A percentile compares a stretch with the other conserved stretches of the same genome.
Evolutionary conservation across 2,797 vertebrate genomes (phyloP).

Genomic region (Mus minutoides): DNA sequence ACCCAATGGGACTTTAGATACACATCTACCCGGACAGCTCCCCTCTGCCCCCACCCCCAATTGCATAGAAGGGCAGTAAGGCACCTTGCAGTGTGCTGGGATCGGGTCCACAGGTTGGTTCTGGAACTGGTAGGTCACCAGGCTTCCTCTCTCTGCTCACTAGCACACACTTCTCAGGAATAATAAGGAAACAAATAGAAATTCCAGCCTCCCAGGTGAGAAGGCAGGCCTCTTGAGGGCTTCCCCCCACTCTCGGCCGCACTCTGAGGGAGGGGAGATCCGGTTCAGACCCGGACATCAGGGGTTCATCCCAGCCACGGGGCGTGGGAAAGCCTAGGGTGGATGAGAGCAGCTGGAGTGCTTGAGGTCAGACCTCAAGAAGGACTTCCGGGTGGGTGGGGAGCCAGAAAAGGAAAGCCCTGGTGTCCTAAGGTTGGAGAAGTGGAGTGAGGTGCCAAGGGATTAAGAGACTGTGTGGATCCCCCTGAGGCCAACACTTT

Average conservation of each 20-base stretch:
- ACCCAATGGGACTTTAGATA: neutral
- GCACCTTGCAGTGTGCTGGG: neutral
- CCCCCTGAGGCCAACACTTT: neutral
- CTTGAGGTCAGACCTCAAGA: constrained; percentile 73
- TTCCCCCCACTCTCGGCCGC: constrained; percentile 67
- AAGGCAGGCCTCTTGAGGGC: constrained; percentile 65
- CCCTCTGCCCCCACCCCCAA: neutral
- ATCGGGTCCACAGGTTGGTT: neutral
- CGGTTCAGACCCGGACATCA: constrained; percentile 79
- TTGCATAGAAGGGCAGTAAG: neutral
- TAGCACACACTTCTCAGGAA: constrained; percentile 57
- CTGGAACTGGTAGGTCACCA: neutral
- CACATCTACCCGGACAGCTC: neutral
- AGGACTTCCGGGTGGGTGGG: constrained; percentile 79
- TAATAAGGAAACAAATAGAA: constrained; percentile 81
- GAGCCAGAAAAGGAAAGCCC: constrained; percentile 44
- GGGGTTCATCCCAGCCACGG: constrained; percentile 71
- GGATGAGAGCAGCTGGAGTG: constrained; percentile 73
- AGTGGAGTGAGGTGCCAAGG: no score
- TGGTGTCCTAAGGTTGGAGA: neutral
- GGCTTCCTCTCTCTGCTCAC: constrained; percentile 5
- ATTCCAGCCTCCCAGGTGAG: constrained; percentile 66
- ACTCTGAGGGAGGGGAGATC: constrained; percentile 78
- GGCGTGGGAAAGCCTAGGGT: constrained; percentile 75
- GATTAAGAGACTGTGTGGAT: neutral